phyloP scores from a whole-genome alignment of 2,888 invertebrate species.

The Lampropteryx suffumata region DNA sequence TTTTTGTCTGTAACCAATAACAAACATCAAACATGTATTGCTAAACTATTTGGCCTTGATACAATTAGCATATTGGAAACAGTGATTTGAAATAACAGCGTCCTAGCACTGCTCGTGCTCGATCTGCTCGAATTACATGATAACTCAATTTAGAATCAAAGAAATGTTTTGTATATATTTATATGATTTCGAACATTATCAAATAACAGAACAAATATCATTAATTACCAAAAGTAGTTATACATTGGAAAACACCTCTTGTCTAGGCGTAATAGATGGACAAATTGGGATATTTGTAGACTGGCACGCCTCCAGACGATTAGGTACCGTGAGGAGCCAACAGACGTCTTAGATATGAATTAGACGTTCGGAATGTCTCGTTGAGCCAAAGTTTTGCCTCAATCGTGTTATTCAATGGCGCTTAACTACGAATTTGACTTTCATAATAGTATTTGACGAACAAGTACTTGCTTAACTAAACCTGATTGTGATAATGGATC shows the following conservation, averaged over 20 bases:
- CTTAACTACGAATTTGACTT: not conserved
- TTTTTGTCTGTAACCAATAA: slow-evolving; percentile 66
- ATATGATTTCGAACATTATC: too few relatives aligned
- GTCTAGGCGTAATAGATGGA: slow-evolving; percentile 22
- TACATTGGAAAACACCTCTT: not conserved
- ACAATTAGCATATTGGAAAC: slow-evolving; percentile 39
- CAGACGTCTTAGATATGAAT: not conserved
- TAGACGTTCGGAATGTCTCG: slow-evolving; percentile 4
- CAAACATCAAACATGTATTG: slow-evolving; percentile 23
- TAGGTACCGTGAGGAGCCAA: slow-evolving; percentile 12
- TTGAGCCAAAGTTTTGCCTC: slow-evolving; percentile 8
- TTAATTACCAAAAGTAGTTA: too few relatives aligned
- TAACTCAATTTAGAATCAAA: slow-evolving; percentile 45
- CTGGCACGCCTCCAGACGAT: slow-evolving; percentile 17
- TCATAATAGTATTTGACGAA: too few relatives aligned
- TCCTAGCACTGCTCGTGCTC: slow-evolving; percentile 34
- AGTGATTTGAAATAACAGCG: slow-evolving; percentile 31
- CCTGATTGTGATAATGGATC: too few relatives aligned
- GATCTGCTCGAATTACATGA: slow-evolving; percentile 27
- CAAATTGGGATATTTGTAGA: slow-evolving; percentile 20
- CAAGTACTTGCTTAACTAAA: too few relatives aligned
- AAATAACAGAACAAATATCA: too few relatives aligned
- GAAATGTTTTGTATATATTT: not conserved
- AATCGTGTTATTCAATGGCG: slow-evolving; percentile 8
- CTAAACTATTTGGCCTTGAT: slow-evolving; percentile 41